Percentiles rank a stretch among this genome's conserved stretches.
These are phyloP conservation scores for Ctenopoma kingsleyae DNA, from an alignment of 2,797 vertebrate species.

Conservation along the genomic window DNA sequence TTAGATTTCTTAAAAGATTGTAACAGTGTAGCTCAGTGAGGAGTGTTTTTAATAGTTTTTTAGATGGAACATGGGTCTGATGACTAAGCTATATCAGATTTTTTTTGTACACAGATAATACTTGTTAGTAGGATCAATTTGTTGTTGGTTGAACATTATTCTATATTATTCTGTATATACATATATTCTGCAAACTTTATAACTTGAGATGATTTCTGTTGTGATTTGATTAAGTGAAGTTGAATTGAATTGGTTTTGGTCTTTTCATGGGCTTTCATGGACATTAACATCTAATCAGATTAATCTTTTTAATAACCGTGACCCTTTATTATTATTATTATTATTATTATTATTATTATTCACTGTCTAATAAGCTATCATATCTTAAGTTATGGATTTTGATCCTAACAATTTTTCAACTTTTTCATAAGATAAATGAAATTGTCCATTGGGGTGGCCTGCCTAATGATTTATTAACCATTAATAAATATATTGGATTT, in stretches of 20 bases:
- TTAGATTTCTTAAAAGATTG: too few species aligned
- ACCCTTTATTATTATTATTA: neutral
- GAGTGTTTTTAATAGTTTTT: conserved; percentile 3
- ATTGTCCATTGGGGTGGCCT: too few species aligned
- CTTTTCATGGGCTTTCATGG: neutral
- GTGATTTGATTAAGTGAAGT: too few species aligned
- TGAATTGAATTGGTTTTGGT: neutral
- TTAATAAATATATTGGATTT: neutral
- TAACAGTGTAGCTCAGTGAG: neutral
- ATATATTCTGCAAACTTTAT: too few species aligned
- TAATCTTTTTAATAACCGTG: neutral
- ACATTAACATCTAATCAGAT: neutral
- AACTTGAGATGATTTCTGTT: too few species aligned
- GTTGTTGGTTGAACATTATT: neutral
- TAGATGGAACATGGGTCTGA: neutral
- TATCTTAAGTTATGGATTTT: neutral
- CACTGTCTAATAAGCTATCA: neutral
- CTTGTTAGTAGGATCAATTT: neutral
- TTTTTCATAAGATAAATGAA: neutral
- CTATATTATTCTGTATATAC: too few species aligned
- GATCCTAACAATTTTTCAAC: neutral
- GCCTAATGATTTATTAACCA: neutral
- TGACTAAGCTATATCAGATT: neutral
- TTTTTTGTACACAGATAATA: neutral
- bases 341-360: neutral